Evolutionary conservation across 2,888 invertebrate species (phyloP).

Genomic region (Acronicta aceris): DNA sequence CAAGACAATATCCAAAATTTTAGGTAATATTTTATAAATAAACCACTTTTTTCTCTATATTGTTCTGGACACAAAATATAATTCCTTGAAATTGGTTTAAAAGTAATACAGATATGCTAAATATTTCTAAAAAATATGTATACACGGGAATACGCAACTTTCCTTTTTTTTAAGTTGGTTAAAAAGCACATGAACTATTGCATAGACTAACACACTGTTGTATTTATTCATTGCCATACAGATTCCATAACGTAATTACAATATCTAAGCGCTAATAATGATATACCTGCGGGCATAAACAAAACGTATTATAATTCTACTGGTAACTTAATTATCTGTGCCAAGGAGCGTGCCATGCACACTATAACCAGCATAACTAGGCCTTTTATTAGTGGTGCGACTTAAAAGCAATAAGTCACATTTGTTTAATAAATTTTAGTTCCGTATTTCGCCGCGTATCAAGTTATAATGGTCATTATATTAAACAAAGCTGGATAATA

Average conservation of each 20-base stretch:
- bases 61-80: no score
- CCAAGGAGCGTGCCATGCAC: constrained; percentile 64
- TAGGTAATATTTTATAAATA: no score
- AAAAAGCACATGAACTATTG: no score
- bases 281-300: constrained; percentile 23
- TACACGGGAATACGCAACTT: no score
- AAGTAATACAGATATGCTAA: no score
- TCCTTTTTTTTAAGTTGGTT: no score
- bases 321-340: constrained; percentile 52
- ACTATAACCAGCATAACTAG: not conserved
- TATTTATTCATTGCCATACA: not conserved
- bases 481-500: constrained; percentile 54
- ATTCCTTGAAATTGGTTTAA: no score
- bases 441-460: not conserved
- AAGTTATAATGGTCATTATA: not conserved
- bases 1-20: no score
- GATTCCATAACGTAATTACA: not conserved
- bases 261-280: constrained; percentile 14
- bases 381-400: not conserved
- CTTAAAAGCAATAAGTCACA: no score
- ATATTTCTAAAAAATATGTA: no score
- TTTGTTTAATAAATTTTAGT: not conserved
- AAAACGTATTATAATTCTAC: constrained; percentile 41
- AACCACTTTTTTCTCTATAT: no score
- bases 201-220: not conserved